Conservation (phyloP, 2,113 vertebrate species). For the Columbina picui region DNA sequence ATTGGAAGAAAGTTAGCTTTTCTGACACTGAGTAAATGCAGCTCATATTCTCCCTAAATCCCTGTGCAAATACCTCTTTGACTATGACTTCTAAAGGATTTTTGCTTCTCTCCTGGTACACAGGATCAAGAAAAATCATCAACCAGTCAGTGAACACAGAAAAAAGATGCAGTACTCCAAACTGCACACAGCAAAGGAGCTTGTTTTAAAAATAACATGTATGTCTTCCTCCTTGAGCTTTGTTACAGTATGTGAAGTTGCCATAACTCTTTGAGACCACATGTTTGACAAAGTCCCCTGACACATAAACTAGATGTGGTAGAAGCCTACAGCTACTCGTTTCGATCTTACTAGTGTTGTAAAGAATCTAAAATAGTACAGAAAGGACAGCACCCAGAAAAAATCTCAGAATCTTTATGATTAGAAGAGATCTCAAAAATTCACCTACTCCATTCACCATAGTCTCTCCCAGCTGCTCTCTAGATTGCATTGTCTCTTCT, state of each 20-base stretch:
- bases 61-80: background rate
- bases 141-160: background rate
- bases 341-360: background rate
- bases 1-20: background rate
- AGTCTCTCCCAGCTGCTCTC: background rate
- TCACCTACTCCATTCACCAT: background rate
- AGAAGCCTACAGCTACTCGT: background rate
- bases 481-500: background rate
- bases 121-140: background rate
- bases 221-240: background rate
- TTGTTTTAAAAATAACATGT: accelerated
- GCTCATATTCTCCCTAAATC: background rate
- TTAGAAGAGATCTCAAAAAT: background rate
- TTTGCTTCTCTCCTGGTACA: background rate
- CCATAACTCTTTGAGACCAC: background rate
- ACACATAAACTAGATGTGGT: background rate
- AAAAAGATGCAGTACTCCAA: background rate
- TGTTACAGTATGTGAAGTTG: background rate
- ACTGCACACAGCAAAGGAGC: background rate
- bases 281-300: background rate
- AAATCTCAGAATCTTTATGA: background rate
- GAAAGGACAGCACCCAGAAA: background rate
- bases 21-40: background rate
- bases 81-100: background rate
- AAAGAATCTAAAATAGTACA: background rate